phyloP scores from a whole-genome alignment of 2,888 invertebrate species.

The Ypsolopha scabrella region DNA sequence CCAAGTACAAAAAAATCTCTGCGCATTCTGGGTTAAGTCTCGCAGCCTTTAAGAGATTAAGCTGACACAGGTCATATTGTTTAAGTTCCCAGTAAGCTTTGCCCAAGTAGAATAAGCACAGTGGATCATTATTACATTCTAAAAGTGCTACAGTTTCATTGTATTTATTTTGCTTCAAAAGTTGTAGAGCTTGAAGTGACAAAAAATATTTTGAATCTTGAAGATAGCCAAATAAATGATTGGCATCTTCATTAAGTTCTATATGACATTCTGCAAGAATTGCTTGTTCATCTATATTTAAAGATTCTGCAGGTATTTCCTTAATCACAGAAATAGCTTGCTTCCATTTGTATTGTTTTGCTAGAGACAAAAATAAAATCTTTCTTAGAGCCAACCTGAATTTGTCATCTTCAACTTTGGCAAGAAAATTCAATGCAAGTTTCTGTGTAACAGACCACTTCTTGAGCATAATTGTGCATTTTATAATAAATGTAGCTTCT shows the following conservation, averaged over 20 bases:
- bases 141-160: constrained; percentile 69
- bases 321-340: constrained; percentile 49
- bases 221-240: constrained; percentile 33
- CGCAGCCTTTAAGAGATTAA: constrained; percentile 76
- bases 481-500: constrained; percentile 47
- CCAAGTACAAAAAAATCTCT: constrained; percentile 80
- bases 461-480: constrained; percentile 46
- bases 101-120: constrained; percentile 72
- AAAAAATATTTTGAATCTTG: constrained; percentile 29
- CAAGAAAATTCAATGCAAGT: constrained; percentile 46
- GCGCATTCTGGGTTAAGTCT: constrained; percentile 81
- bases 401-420: constrained; percentile 36
- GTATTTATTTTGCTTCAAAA: constrained; percentile 59
- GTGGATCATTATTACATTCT: constrained; percentile 45
- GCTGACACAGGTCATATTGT: constrained; percentile 71
- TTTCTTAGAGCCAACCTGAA: constrained; percentile 32
- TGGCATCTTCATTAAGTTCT: constrained; percentile 33
- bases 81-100: constrained; percentile 70
- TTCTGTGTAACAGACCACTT: constrained; percentile 55
- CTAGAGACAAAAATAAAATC: constrained; percentile 38
- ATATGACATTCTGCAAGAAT: constrained; percentile 46
- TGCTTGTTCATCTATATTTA: constrained; percentile 33
- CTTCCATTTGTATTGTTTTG: constrained; percentile 61
- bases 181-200: constrained; percentile 60
- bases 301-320: constrained; percentile 26